phyloP scores from a whole-genome alignment of 1,140 invertebrate species.

The Parapsyche elsis region DNA sequence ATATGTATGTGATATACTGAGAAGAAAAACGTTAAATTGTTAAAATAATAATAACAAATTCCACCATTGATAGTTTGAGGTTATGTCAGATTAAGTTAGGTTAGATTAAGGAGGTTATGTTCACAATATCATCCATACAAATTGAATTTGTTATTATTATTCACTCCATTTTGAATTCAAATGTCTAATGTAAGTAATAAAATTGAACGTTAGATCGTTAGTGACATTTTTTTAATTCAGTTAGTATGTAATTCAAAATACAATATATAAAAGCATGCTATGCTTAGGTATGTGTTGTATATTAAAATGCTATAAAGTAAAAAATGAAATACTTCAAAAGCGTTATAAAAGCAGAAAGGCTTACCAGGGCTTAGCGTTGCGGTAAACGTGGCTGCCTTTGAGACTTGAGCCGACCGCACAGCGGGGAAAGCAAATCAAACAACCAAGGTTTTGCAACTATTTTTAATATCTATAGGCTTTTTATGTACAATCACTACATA shows the following conservation, averaged over 20 bases:
- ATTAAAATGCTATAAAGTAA: constrained; percentile 6
- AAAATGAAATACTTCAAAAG: constrained; percentile 23
- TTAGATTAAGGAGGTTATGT: neutral
- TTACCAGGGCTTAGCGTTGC: constrained; percentile 69
- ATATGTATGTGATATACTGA: neutral
- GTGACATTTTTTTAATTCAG: no score
- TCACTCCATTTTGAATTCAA: no score
- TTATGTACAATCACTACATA: constrained; percentile 37
- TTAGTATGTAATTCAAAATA: neutral
- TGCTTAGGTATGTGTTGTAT: neutral
- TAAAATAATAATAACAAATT: no score
- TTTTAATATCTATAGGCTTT: constrained; percentile 43
- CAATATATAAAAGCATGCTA: neutral
- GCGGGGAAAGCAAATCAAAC: constrained; percentile 54
- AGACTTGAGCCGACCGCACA: constrained; percentile 59
- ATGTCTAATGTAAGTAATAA: no score
- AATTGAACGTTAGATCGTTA: no score
- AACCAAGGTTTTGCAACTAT: constrained; percentile 55
- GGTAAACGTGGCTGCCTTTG: constrained; percentile 68
- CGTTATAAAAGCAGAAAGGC: constrained; percentile 49
- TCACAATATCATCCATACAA: no score
- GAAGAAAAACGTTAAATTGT: no score
- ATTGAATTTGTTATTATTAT: no score
- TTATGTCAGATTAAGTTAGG: neutral
- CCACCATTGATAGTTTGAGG: no score